A percentile compares a stretch with the other conserved stretches of the same genome.
These are phyloP conservation scores for Cephus rjabovi DNA, from an alignment of 2,888 invertebrate genomes.

Conservation along the genomic window DNA sequence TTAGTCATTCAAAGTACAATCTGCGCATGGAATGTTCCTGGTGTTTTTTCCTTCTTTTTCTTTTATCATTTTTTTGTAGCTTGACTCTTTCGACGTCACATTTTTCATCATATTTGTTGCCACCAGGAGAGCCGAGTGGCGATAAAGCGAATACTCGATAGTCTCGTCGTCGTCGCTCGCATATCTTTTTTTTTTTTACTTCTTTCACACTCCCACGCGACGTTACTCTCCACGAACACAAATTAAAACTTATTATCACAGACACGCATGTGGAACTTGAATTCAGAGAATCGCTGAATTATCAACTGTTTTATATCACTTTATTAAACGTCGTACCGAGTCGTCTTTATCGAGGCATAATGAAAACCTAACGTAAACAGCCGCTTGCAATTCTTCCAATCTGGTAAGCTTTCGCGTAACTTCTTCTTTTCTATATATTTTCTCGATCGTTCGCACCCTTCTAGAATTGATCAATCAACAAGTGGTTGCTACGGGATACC, in stretches of 20 bases:
- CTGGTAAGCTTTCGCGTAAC: neutral
- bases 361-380: neutral
- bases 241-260: constrained; percentile 36
- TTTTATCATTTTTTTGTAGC: neutral
- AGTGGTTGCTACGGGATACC: constrained; percentile 17
- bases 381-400: neutral
- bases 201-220: neutral
- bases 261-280: constrained; percentile 27
- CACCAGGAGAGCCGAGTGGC: neutral
- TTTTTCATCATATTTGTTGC: neutral
- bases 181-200: neutral
- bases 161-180: neutral
- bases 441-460: neutral
- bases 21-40: neutral
- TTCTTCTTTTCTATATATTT: neutral
- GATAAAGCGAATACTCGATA: neutral
- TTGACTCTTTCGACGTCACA: neutral
- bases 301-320: neutral
- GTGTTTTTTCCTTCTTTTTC: neutral
- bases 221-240: constrained; percentile 23
- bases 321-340: neutral
- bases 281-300: neutral
- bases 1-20: neutral
- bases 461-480: constrained; percentile 19
- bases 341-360: neutral